Conservation (phyloP, 2,888 invertebrate species). For the Acanthosepion pharaonis region DNA sequence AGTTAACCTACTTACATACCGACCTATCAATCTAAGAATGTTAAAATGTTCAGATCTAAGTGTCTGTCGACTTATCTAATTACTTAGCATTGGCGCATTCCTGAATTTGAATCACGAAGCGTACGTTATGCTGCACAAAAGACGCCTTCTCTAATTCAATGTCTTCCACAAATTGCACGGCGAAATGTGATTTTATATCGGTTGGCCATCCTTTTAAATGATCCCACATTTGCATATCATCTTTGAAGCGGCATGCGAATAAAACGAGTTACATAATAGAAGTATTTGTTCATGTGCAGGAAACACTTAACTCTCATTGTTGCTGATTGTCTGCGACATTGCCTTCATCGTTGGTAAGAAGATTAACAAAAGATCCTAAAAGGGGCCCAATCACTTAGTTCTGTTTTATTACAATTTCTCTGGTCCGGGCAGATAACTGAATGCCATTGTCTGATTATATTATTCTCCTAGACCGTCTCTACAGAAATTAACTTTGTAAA, state of each 20-base stretch:
- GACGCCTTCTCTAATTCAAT: background rate
- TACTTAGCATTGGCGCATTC: background rate
- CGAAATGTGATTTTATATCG: background rate
- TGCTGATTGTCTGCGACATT: background rate
- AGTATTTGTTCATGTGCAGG: background rate
- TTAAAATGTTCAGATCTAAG: too few species aligned
- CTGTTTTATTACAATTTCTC: background rate
- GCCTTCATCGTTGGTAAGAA: too few species aligned
- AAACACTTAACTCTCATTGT: background rate
- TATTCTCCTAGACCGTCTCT: background rate
- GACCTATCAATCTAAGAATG: too few species aligned
- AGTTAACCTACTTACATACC: too few species aligned
- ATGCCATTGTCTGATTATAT: background rate
- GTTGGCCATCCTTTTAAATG: background rate
- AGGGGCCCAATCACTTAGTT: background rate
- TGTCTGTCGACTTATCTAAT: conserved; percentile 20
- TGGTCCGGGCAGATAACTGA: background rate
- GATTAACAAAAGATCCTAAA: background rate
- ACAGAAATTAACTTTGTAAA: background rate
- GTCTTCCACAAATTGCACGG: background rate
- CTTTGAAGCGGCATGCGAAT: background rate
- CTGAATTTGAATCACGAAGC: background rate
- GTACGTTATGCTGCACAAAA: background rate
- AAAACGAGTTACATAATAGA: background rate
- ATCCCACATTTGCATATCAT: background rate